Conservation (phyloP, 2,113 vertebrate genomes). For the Dasyprocta punctata region DNA sequence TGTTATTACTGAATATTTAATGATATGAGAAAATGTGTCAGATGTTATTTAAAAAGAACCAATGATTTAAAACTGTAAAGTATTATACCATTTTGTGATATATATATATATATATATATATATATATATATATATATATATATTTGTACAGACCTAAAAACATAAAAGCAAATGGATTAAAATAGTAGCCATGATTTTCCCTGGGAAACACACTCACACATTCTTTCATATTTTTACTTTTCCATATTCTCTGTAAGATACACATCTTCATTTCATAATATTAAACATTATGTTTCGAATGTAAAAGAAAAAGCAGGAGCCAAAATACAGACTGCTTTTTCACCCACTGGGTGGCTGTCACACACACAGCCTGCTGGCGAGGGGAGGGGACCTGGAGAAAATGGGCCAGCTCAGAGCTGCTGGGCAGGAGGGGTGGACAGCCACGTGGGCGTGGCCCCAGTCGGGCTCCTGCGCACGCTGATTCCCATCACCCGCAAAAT, state of each 20-base stretch:
- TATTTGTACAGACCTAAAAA: neutral
- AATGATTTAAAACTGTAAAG: neutral
- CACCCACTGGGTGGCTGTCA: neutral
- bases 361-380: neutral
- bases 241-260: neutral
- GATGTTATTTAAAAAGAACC: neutral
- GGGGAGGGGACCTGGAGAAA: neutral
- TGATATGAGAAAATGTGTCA: neutral
- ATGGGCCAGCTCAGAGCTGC: neutral
- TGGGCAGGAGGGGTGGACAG: neutral
- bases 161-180: neutral
- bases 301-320: neutral
- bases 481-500: neutral
- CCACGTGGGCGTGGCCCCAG: neutral
- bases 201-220: neutral
- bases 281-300: constrained; percentile 1
- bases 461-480: neutral
- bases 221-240: neutral
- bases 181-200: neutral
- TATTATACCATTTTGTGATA: neutral
- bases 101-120: too few species aligned
- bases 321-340: neutral
- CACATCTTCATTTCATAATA: neutral
- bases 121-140: too few species aligned
- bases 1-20: constrained; percentile 37